Evolutionary conservation across 2,888 invertebrate genomes (phyloP), one percentile per base, ranked within the genome.

Genomic region (Maniola hyperantus): DNA sequence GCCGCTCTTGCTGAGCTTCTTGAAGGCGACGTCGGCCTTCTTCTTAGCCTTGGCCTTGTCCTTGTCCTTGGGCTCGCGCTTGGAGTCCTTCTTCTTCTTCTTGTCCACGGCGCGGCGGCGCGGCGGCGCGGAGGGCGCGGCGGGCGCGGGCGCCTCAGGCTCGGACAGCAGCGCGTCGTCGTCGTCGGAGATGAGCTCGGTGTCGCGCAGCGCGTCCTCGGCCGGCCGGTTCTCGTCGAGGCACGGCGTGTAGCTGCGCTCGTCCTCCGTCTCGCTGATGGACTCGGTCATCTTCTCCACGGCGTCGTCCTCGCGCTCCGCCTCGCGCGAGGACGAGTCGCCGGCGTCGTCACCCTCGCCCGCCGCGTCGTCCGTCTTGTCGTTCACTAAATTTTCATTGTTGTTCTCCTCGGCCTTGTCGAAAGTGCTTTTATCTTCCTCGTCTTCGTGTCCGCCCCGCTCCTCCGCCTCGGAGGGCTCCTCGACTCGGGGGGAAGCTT

Each of bases 1-100:
- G 20, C 94, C 95, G 73, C 92, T 96, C 82, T 96, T 96, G 54
- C 96, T 96, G 11, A 96, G 89, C 82, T 97, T 97, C 78, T 97
- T 97, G 92, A 97, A 97, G 0, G 94, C 85, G 6, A 95, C 85
- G 42, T 93, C 93, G 33, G 83, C 78, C 78, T 94, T 94, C 57
- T 94, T 93, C 72, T 92, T 91, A 39, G 82, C 83, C 73, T 87
- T 89, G 63, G 67, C 75, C 74, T 84, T 85, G 18, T 92, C 75
- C 73, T 84, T 85, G 20, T 92, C 91, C 69, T 89, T 91, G 0
- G 81, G 83, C 6, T 93, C 90, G 60, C 89, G 92, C 75, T 93
- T 93, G 42, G 91, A 87, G 0, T 92, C 93, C 57, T 93, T 91
- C 72, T 94, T 93, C 77, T 92, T 93, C 75, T 92, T 93, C 74